Evolutionary conservation across 2,797 vertebrate species (phyloP), one percentile per base, ranked within the genome.

Genomic region (Silurus lanzhouensis): DNA sequence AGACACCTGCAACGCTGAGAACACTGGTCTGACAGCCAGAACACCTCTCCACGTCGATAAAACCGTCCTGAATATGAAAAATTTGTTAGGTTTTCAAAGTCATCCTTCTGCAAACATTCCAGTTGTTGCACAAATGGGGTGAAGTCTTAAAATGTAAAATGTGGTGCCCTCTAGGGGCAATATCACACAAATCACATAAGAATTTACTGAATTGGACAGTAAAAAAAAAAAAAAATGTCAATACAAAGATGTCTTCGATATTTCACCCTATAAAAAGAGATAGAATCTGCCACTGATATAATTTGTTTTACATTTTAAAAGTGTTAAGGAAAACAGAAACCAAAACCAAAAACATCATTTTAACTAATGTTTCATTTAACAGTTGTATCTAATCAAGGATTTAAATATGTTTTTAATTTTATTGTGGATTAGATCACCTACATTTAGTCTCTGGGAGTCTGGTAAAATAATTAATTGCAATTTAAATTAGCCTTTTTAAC

Each of bases 1-100:
- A 99, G 95, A 90, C 98, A 99, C 87, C 98, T 97, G 88, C 98
- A 99, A 76, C 98, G 96, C 90, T 96, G 96, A 86, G 96, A 96
- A 86, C 98, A 99, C 91, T 96, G 97, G 72, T 96, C 93, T 0
- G 96, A 97, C 79, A 98, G 92, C 98, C 98, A 99, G 91, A 99
- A 99, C 85, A 98, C 93, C 91, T 99, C 98, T n/a, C 98, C 98
- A 90, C 96, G 96, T 70, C 95, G 95, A 86, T 97, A 97, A 92
- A 95, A 99, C 77, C 97, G 96, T 6, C 98, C 98, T 99, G 88
- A 46, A 86, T 80, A 79, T 38, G 27, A 76, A 27, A 19, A 64
- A 67, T 78, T 14, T 15, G n/a, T 48, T 22, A 27, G 9, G 55
- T 2, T 13, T 52, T 38, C 38, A 38, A 4, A 27, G 52, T 81